These are phyloP conservation scores for Dolichallabes microphthalmus DNA, from an alignment of 2,113 vertebrate genomes.

Conservation along the genomic window DNA sequence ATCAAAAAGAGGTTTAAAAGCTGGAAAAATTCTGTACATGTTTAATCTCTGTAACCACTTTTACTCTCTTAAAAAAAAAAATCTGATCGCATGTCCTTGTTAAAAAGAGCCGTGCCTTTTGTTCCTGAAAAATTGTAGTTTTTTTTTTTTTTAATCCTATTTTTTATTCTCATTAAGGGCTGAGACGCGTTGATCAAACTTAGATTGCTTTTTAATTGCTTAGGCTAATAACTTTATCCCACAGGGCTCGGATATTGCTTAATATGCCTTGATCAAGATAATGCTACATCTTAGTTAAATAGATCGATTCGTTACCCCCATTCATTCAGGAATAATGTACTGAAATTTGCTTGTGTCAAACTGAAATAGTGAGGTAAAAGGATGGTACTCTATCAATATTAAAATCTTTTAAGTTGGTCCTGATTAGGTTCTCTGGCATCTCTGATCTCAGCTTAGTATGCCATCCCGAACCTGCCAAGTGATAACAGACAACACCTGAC, in stretches of 20 bases:
- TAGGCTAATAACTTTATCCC: constrained; percentile 67
- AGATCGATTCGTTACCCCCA: constrained; percentile 47
- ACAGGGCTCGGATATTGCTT: constrained; percentile 61
- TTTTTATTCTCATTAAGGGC: constrained; percentile 45
- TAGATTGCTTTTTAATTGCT: constrained; percentile 57
- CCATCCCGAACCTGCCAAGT: constrained; percentile 41
- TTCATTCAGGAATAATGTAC: constrained; percentile 50
- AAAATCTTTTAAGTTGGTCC: constrained; percentile 57
- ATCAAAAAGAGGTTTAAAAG: constrained; percentile 57
- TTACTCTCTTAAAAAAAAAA: constrained; percentile 65
- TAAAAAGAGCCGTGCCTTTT: constrained; percentile 60
- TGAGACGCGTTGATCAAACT: constrained; percentile 42
- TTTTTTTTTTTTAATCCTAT: constrained; percentile 26
- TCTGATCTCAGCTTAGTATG: constrained; percentile 45
- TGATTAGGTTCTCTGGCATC: constrained; percentile 46
- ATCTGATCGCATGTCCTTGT: constrained; percentile 64
- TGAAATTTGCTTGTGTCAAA: constrained; percentile 46
- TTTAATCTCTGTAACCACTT: constrained; percentile 61
- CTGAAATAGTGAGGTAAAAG: constrained; percentile 16
- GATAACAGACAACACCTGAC: constrained; percentile 81
- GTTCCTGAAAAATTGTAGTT: constrained; percentile 14
- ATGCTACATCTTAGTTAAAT: constrained; percentile 62
- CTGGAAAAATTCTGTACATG: constrained; percentile 69
- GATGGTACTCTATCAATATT: constrained; percentile 48
- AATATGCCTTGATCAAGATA: constrained; percentile 64